Conservation (phyloP, 2,888 invertebrate species). For the Andricus curvator region DNA sequence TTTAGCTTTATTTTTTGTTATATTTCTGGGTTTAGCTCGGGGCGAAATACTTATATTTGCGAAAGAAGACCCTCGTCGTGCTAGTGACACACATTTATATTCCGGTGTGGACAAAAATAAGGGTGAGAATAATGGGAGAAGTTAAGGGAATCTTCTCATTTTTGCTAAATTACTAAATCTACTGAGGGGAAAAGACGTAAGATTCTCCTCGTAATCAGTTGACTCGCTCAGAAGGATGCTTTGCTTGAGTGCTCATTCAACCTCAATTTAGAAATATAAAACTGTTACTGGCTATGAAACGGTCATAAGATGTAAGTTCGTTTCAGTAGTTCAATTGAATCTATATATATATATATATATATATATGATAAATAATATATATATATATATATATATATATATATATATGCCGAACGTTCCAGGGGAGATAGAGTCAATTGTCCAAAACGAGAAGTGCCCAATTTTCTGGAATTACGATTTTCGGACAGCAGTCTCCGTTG, state of each 20-base stretch:
- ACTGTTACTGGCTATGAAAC: background rate
- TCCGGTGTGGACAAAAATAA: background rate
- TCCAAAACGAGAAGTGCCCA: too few species aligned
- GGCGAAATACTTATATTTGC: background rate
- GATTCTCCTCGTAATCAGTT: background rate
- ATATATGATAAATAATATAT: too few species aligned
- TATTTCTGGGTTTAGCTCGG: background rate
- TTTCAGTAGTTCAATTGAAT: too few species aligned
- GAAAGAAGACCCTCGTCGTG: background rate
- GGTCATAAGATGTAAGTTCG: too few species aligned
- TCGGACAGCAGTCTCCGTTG: too few species aligned
- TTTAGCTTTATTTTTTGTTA: background rate
- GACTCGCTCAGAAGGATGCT: background rate
- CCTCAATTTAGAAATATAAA: constrained; percentile 7
- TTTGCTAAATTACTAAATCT: background rate
- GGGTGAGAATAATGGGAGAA: background rate
- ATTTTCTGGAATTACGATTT: too few species aligned
- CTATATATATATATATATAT: too few species aligned
- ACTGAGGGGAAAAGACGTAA: background rate
- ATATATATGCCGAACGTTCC: too few species aligned
- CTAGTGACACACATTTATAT: constrained; percentile 2
- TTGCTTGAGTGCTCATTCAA: background rate
- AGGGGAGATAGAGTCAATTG: too few species aligned
- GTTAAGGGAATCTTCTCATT: background rate
- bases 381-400: too few species aligned